Conservation (phyloP, 2,113 vertebrate species). For the Octodon degus region DNA sequence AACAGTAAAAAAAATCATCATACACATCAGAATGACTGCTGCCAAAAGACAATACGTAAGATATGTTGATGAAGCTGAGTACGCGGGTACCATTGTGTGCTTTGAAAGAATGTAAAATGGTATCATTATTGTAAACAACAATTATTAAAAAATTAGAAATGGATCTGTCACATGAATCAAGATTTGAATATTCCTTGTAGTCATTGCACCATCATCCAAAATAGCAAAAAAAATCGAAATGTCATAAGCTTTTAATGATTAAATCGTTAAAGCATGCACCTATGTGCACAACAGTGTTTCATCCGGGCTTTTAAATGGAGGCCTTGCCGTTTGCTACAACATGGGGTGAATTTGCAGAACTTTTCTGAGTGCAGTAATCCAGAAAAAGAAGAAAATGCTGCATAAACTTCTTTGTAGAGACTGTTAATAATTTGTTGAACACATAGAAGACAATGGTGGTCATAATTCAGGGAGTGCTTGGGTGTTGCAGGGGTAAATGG, state of each 20-base stretch:
- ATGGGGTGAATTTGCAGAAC: background rate
- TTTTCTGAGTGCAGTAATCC: background rate
- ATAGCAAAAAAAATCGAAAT: too few species aligned
- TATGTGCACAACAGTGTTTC: background rate
- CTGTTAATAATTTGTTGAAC: background rate
- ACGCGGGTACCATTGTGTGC: background rate
- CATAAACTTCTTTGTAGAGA: background rate
- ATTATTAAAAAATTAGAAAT: background rate
- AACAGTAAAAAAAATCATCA: background rate
- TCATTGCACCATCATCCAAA: background rate
- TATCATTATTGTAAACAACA: background rate
- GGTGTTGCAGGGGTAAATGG: background rate
- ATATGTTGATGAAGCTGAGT: background rate
- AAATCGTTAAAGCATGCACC: background rate
- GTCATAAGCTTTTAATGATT: too few species aligned
- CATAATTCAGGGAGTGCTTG: background rate
- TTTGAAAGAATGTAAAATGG: background rate
- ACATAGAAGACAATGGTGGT: background rate
- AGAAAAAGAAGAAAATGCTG: background rate
- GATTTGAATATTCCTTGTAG: rapidly evolving
- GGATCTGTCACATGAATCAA: background rate
- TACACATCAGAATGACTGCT: background rate
- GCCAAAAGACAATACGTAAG: background rate
- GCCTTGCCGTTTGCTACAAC: rapidly evolving
- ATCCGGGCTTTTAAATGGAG: background rate